A percentile compares a stretch with the other conserved stretches of the same genome.
phyloP scores from a whole-genome alignment of 2,113 vertebrate genomes.

The Phaetusa simplex region DNA sequence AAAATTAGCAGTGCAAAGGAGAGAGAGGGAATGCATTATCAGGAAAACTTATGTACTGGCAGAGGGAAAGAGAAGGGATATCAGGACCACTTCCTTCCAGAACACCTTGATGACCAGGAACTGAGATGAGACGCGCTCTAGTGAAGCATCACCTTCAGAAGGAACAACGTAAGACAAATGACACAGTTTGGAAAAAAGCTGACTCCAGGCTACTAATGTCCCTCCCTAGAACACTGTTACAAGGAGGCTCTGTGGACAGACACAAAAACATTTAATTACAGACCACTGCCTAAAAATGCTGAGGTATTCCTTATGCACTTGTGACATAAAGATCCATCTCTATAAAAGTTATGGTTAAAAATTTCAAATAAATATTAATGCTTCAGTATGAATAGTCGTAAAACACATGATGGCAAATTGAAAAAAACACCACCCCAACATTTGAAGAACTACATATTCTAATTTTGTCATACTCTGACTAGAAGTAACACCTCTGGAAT shows the following conservation, averaged over 20 bases:
- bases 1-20: neutral
- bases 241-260: neutral
- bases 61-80: neutral
- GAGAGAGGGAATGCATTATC: neutral
- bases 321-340: neutral
- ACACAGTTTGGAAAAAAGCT: neutral
- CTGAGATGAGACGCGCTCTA: neutral
- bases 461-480: neutral
- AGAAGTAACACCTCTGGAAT: neutral
- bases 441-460: neutral
- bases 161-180: neutral
- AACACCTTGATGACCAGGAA: neutral
- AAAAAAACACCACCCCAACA: neutral
- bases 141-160: neutral
- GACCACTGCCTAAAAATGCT: neutral
- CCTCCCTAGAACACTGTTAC: neutral
- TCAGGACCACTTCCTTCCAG: neutral
- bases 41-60: rapidly evolving
- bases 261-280: neutral
- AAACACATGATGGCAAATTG: neutral
- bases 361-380: neutral
- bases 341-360: neutral
- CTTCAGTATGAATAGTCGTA: neutral
- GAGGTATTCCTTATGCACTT: neutral
- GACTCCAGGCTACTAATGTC: neutral